phyloP scores from a whole-genome alignment of 1,140 invertebrate genomes.

The Bacillus rossius region DNA sequence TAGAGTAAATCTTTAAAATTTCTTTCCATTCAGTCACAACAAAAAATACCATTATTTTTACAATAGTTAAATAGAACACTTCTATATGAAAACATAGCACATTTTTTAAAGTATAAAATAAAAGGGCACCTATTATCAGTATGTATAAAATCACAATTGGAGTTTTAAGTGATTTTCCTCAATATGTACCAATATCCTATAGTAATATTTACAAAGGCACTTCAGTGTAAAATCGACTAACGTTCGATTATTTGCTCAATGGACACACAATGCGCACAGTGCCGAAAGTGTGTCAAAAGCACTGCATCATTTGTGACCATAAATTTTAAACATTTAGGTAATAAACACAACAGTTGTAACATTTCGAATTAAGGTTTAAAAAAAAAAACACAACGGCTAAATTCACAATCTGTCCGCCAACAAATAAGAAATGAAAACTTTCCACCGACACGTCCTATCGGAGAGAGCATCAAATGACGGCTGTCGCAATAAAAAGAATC shows the following conservation, averaged over 20 bases:
- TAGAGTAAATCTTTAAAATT: conserved; percentile 1
- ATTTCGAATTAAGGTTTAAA: not conserved
- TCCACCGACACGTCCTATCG: not conserved
- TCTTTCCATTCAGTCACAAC: conserved; percentile 15
- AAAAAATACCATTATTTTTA: conserved; percentile 6
- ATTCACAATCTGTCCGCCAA: not conserved
- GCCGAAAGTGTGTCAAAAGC: not conserved
- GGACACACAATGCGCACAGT: not conserved
- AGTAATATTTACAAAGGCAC: conserved; percentile 10
- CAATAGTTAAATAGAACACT: conserved; percentile 10
- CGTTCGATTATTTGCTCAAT: not conserved
- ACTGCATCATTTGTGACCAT: conserved; percentile 9
- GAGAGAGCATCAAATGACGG: not conserved
- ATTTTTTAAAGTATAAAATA: conserved; percentile 7
- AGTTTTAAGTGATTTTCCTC: not conserved
- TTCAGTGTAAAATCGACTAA: not conserved
- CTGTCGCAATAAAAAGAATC: not conserved
- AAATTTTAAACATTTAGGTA: conserved; percentile 14
- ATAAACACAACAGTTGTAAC: conserved; percentile 9
- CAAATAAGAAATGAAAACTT: not conserved
- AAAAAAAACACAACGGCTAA: not conserved
- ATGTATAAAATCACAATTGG: conserved; percentile 15
- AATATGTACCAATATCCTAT: not conserved
- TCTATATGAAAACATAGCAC: conserved; percentile 12
- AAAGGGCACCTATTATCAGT: conserved; percentile 3